These are phyloP conservation scores for Coremacera marginata DNA, from an alignment of 2,888 invertebrate species.

Conservation along the genomic window DNA sequence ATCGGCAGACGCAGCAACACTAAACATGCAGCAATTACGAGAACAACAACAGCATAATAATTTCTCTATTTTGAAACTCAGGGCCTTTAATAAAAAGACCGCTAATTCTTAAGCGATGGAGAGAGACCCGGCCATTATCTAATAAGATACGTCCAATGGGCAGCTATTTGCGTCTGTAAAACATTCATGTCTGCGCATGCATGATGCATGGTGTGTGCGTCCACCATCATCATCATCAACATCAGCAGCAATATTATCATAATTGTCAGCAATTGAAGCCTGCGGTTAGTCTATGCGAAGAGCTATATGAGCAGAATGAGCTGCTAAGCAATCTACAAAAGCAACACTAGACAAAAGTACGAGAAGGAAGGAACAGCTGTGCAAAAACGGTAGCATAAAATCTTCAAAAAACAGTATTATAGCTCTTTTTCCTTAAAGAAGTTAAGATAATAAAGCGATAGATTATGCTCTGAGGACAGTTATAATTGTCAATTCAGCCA, in stretches of 20 bases:
- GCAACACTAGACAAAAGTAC: no score
- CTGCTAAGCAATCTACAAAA: no score
- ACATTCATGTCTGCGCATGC: not conserved
- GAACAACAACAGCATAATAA: not conserved
- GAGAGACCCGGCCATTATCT: not conserved
- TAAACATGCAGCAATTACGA: slow-evolving; percentile 9
- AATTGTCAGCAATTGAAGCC: not conserved
- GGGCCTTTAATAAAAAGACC: slow-evolving; percentile 11
- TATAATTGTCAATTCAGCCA: no score
- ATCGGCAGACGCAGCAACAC: not conserved
- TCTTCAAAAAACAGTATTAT: no score
- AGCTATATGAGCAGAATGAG: not conserved
- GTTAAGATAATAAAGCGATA: no score
- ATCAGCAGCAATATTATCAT: not conserved
- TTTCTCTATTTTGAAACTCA: slow-evolving; percentile 7
- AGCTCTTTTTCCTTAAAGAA: no score
- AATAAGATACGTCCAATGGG: not conserved
- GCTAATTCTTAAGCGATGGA: not conserved
- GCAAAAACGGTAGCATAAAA: no score
- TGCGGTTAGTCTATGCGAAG: not conserved
- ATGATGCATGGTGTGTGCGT: not conserved
- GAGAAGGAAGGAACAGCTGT: no score
- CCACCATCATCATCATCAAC: not conserved
- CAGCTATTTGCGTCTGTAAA: slow-evolving; percentile 1
- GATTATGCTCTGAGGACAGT: no score